Base-by-base conservation (phyloP, 2,888 invertebrate genomes). In the Pedicia rivosa region DNA sequence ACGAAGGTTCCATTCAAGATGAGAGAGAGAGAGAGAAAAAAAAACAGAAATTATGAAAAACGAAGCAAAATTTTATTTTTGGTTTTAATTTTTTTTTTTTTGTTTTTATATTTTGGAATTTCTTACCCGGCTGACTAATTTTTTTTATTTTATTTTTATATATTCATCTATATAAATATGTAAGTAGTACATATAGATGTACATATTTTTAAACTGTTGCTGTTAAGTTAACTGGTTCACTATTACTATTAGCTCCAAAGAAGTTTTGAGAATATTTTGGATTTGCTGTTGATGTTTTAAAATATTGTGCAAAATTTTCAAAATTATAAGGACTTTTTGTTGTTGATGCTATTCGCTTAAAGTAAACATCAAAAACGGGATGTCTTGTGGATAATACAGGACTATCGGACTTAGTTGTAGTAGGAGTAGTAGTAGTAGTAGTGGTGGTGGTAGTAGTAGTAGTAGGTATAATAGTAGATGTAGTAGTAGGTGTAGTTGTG, bases 261-360 rank as follows among this genome's bases (percentile, higher is more conserved):
- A 63, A 67, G 55, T 62, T 68, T 46, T 63, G 65, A 40, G 65
- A 64, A 47, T 66, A 59, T 47, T 64, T 60, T 35, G 54, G 52
- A 33, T 41, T 42, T 24, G 44, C 31, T 31, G 44, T 37, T 37
- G 40, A 33, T 33, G 41, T 35, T 37, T 41, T 41, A 33, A 43
- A 45, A 39, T 42, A 43, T 42, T 44, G 41, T 28, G 52, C 57
- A 48, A 63, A 62, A 48, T 62, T 56, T 40, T 57, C 58, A 50
- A 65, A 64, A 50, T 65, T 55, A 48, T 65, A 64, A 3, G 64
- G 64, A 48, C 59, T 69, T 55, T 68, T 69, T 6, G 74, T 72
- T 2, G 74, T 72, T 35, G 62, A 52, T 49, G 53, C 50, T 53
- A 56, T 49, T 53, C 56, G 59, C 52, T 50, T 56, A 40, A 59